Evolutionary conservation across 2,797 vertebrate genomes (phyloP).

Genomic region (Bucorvus abyssinicus): DNA sequence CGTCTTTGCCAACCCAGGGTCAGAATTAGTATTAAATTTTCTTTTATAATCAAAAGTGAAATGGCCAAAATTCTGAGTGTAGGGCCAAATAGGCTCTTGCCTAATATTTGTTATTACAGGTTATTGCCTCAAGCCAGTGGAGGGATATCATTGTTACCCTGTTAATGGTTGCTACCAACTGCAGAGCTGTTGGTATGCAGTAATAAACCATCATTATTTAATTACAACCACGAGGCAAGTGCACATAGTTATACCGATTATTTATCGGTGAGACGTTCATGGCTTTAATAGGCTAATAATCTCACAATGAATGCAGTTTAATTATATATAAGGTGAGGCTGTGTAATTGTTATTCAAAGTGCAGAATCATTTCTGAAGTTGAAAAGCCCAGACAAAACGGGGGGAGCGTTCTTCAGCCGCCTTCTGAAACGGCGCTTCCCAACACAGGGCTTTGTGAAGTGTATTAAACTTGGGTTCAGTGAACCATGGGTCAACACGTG

Average conservation of each 20-base stretch:
- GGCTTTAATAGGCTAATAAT: conserved; percentile 36
- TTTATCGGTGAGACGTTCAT: conserved; percentile 50
- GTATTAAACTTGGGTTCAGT: neutral
- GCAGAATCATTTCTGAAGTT: neutral
- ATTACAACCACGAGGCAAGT: conserved; percentile 19
- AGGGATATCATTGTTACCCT: neutral
- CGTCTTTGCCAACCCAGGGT: neutral
- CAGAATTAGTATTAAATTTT: neutral
- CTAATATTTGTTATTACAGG: neutral
- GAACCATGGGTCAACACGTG: neutral
- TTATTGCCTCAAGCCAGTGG: neutral
- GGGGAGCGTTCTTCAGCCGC: accelerated
- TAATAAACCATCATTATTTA: neutral
- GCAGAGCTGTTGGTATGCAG: neutral
- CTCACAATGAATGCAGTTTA: conserved; percentile 32
- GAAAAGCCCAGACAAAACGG: neutral
- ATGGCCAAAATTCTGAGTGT: neutral
- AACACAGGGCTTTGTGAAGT: neutral
- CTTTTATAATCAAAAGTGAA: neutral
- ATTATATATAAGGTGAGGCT: neutral
- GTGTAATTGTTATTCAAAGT: conserved; percentile 2
- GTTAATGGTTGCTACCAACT: neutral
- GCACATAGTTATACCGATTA: neutral
- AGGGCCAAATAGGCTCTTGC: neutral
- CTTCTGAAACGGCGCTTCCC: neutral